These are phyloP conservation scores for Callopanchax toddi DNA, from an alignment of 2,113 vertebrate genomes.

Conservation along the genomic window DNA sequence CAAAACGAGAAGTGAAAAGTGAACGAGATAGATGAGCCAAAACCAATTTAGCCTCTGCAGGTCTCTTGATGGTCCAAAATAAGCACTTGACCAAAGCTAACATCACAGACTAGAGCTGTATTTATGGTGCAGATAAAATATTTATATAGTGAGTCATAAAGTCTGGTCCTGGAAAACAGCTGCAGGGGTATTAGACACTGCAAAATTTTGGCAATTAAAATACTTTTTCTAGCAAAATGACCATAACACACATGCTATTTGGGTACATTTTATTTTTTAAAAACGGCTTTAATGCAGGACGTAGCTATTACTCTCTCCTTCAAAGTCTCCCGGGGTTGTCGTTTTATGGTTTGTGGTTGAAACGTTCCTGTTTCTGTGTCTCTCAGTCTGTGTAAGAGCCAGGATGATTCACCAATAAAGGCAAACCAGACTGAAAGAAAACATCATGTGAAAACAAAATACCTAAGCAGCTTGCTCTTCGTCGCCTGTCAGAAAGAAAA, in stretches of 20 bases:
- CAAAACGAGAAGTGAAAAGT: conserved; percentile 42
- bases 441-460: background rate
- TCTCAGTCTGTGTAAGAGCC: background rate
- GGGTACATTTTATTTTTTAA: background rate
- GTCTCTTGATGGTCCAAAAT: conserved; percentile 64
- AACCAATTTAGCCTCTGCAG: conserved; percentile 39
- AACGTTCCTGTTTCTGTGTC: background rate
- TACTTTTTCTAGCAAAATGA: conserved; percentile 27
- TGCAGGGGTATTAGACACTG: conserved; percentile 55
- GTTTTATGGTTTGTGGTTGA: background rate
- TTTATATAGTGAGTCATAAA: conserved; percentile 73
- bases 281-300: background rate
- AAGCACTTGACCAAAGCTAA: conserved; percentile 75
- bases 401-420: background rate
- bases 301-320: background rate
- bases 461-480: background rate
- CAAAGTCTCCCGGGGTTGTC: background rate
- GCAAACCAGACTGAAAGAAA: background rate
- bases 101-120: conserved; percentile 59
- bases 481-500: no score
- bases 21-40: conserved; percentile 61
- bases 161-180: conserved; percentile 70
- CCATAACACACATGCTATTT: conserved; percentile 21
- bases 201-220: conserved; percentile 53
- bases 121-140: conserved; percentile 75